A percentile compares a stretch with the other conserved stretches of the same genome.
Evolutionary conservation across 2,888 invertebrate genomes (phyloP).

Genomic region (Blastobasis adustella): DNA sequence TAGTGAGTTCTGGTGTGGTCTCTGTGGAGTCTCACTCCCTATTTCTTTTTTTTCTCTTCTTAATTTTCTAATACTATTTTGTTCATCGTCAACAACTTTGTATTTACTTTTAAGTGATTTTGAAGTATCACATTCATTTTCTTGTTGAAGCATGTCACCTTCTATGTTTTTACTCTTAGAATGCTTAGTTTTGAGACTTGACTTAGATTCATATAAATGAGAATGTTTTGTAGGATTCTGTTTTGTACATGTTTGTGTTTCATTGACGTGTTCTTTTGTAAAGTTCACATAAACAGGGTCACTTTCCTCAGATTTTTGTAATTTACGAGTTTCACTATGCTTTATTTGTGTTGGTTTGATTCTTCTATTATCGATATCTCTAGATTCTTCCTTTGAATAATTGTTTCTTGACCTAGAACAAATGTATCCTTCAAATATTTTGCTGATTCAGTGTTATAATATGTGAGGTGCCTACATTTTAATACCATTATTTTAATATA

Average conservation of each 20-base stretch:
- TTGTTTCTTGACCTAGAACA: slow-evolving; percentile 19
- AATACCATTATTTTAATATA: too few species aligned
- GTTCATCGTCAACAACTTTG: slow-evolving; percentile 1
- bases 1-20: slow-evolving; percentile 11
- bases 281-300: slow-evolving; percentile 2
- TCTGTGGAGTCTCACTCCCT: slow-evolving; percentile 6
- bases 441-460: too few species aligned
- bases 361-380: slow-evolving; percentile 10
- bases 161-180: too few species aligned
- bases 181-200: neutral
- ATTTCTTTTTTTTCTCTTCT: neutral
- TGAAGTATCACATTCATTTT: too few species aligned
- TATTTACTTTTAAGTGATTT: slow-evolving; percentile 2
- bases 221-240: neutral
- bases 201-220: neutral
- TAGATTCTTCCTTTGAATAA: neutral
- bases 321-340: slow-evolving; percentile 6
- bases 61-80: slow-evolving; percentile 4
- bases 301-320: slow-evolving; percentile 15
- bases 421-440: too few species aligned
- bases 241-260: slow-evolving; percentile 4
- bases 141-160: too few species aligned
- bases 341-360: slow-evolving; percentile 9
- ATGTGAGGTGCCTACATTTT: too few species aligned
- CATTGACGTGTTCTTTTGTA: slow-evolving; percentile 11